phyloP scores from a whole-genome alignment of 2,113 vertebrate species.

The Turnix velox region DNA sequence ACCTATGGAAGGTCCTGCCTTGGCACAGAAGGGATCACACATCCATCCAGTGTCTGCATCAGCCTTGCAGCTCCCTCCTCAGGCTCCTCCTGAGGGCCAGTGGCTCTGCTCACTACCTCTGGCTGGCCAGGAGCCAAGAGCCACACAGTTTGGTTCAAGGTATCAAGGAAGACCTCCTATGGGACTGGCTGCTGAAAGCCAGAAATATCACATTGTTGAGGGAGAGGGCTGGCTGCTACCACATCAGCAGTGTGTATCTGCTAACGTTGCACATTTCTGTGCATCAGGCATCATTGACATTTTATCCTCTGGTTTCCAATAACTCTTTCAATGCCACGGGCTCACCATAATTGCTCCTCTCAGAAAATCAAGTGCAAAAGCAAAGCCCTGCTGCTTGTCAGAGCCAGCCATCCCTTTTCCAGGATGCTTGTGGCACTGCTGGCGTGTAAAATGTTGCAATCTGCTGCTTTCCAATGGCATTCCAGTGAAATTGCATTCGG shows the following conservation, averaged over 20 bases:
- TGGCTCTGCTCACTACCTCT: not conserved
- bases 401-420: not conserved
- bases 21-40: fast-evolving
- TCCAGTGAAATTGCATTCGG: not conserved
- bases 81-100: not conserved
- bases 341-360: not conserved
- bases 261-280: conserved; percentile 52
- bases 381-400: not conserved
- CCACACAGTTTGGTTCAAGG: not conserved
- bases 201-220: not conserved
- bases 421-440: not conserved
- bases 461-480: not conserved
- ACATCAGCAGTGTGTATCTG: conserved; percentile 30
- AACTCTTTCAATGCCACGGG: not conserved
- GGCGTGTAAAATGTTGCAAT: not conserved
- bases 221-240: not conserved
- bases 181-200: not conserved
- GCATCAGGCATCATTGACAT: conserved; percentile 41
- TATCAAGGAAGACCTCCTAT: not conserved
- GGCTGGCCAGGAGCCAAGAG: not conserved
- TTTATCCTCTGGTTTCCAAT: conserved; percentile 40
- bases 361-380: not conserved
- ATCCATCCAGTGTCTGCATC: not conserved
- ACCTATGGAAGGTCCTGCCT: not conserved
- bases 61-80: not conserved